phyloP scores from a whole-genome alignment of 1,140 invertebrate genomes.

The Pristionchus pacificus region DNA sequence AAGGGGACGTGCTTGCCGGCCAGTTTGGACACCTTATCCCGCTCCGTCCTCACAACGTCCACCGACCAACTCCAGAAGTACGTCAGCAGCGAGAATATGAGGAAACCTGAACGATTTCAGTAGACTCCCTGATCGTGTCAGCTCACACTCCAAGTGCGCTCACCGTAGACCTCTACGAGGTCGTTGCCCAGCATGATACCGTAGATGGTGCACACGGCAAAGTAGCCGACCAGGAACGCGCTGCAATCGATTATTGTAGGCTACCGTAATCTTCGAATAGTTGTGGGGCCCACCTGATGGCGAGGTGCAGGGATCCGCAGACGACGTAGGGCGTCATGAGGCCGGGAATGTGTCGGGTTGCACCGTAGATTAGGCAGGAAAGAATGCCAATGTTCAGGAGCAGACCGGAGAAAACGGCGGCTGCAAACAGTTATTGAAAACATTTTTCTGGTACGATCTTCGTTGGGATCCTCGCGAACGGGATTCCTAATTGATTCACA shows the following conservation, averaged over 20 bases:
- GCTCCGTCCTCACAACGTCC: neutral
- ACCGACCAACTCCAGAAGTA: neutral
- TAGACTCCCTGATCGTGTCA: too few species aligned
- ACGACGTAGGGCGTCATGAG: neutral
- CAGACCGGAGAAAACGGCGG: neutral
- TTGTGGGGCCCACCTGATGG: neutral
- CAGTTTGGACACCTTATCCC: neutral
- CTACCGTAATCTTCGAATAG: neutral
- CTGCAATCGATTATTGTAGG: neutral
- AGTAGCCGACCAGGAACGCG: neutral
- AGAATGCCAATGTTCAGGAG: neutral
- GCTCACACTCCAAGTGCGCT: too few species aligned
- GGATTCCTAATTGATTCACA: too few species aligned
- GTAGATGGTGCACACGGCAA: neutral
- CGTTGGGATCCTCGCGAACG: too few species aligned
- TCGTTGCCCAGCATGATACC: neutral
- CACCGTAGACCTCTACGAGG: neutral
- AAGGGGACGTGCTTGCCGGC: neutral
- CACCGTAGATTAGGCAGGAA: neutral
- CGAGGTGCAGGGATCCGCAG: neutral
- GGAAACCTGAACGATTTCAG: neutral
- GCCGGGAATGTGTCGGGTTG: neutral
- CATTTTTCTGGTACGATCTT: too few species aligned
- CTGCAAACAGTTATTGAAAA: too few species aligned
- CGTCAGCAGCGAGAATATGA: neutral